These are phyloP conservation scores for Eugnorisma glareosa DNA, from an alignment of 2,888 invertebrate species.

Conservation along the genomic window DNA sequence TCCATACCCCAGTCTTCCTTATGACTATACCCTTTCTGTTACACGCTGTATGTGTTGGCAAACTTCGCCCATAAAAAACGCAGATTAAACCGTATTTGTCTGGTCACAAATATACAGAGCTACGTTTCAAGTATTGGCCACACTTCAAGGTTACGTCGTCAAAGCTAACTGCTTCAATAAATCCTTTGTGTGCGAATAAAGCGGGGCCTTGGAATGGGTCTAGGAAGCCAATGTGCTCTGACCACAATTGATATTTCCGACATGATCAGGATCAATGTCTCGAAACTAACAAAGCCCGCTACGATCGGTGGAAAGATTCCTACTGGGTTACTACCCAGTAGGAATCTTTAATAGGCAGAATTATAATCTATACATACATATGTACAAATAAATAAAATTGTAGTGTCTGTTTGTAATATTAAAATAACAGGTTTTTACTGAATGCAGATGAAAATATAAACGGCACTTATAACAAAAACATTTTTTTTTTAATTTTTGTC, in stretches of 20 bases:
- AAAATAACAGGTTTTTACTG: no score
- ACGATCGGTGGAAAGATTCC: neutral
- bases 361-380: no score
- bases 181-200: conserved; percentile 41
- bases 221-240: conserved; percentile 32
- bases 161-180: conserved; percentile 34
- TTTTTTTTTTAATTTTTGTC: no score
- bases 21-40: no score
- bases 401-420: no score
- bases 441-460: no score
- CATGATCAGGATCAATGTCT: conserved; percentile 44
- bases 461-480: no score
- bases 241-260: conserved; percentile 46
- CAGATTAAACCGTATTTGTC: neutral
- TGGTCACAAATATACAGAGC: neutral
- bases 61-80: neutral
- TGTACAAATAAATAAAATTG: no score
- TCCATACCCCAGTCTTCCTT: no score
- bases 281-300: conserved; percentile 11
- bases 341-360: neutral
- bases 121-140: neutral
- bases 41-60: no score
- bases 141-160: conserved; percentile 27
- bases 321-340: no score
- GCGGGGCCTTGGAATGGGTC: conserved; percentile 39